Evolutionary conservation across 2,888 invertebrate species (phyloP).

Genomic region (Gymnocheta viridis): DNA sequence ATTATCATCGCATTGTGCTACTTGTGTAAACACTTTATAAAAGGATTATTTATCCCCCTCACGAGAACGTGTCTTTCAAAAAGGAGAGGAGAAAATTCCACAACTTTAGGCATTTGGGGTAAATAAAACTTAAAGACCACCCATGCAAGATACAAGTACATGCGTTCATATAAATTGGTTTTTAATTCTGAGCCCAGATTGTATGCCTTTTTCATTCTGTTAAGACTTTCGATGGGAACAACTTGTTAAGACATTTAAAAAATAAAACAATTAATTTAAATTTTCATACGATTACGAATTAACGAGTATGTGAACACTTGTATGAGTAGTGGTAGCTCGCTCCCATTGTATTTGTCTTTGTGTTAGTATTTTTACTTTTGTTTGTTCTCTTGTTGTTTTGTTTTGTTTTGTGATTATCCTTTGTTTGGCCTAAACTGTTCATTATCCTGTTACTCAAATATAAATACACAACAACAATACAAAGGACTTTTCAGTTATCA

Average conservation of each 20-base stretch:
- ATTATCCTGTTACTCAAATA: slow-evolving; percentile 48
- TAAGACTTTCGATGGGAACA: slow-evolving; percentile 52
- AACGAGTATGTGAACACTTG: slow-evolving; percentile 68
- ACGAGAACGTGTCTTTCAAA: background rate
- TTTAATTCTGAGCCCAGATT: slow-evolving; percentile 23
- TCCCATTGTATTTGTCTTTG: slow-evolving; percentile 9
- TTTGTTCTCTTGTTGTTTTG: slow-evolving; percentile 12
- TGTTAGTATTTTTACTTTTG: slow-evolving; percentile 7
- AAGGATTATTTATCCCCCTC: slow-evolving; percentile 74
- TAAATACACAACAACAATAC: slow-evolving; percentile 17
- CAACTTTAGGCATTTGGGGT: background rate
- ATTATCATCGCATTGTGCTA: slow-evolving; percentile 73
- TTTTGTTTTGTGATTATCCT: slow-evolving; percentile 66
- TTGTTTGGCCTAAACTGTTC: slow-evolving; percentile 71
- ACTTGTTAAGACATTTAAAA: slow-evolving; percentile 58
- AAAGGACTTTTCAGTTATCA: slow-evolving; percentile 55
- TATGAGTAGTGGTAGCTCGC: slow-evolving; percentile 5
- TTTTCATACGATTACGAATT: slow-evolving; percentile 19
- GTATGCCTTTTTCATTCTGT: slow-evolving; percentile 18
- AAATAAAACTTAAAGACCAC: slow-evolving; percentile 51
- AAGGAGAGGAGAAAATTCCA: slow-evolving; percentile 7
- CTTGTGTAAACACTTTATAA: slow-evolving; percentile 74
- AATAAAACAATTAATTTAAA: slow-evolving; percentile 64
- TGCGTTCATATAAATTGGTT: background rate
- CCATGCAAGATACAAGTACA: slow-evolving; percentile 21